Evolutionary conservation across 1,140 invertebrate genomes (phyloP), one percentile per base, ranked within the genome.

Genomic region (Campodea augens): DNA sequence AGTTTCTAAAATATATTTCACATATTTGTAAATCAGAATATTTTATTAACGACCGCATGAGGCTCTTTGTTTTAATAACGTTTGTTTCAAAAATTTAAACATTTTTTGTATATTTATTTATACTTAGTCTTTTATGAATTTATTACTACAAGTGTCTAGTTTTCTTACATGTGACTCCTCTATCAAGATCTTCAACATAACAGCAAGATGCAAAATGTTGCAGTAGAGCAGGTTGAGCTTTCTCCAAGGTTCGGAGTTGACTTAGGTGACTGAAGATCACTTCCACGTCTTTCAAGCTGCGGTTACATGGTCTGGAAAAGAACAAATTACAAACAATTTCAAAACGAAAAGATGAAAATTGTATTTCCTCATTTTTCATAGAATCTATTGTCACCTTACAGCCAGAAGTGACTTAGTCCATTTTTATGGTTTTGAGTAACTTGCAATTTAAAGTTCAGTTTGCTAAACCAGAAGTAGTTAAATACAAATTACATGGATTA

Each of bases 101-200:
- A n/a, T n/a, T n/a, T n/a, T n/a, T n/a, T n/a, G n/a, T n/a, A n/a
- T n/a, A n/a, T n/a, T n/a, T n/a, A n/a, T n/a, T n/a, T 23, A 38
- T 19, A 25, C 4, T 15, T 4, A 40, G 21, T 45, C 19, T 39
- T 39, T 15, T 18, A 25, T n/a, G 13, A 39, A 45, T 5, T 44
- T 10, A n/a, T 15, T 10, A 39, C 12, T 12, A n/a, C n/a, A n/a
- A n/a, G n/a, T n/a, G n/a, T n/a, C n/a, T n/a, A n/a, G n/a, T n/a
- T 25, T 48, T 73, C 78, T 78, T 64, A 84, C 81, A 61, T 50
- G 78, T 81, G 10, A 84, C 76, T 41, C 77, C 78, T 60, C 77
- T 76, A 54, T 83, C 80, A 47, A 84, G 60, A 55, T 81, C 75
- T 59, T 84, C 81, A 61, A 81, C 79, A 60, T 75, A 77, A 25